Base-by-base conservation (phyloP, 1,140 invertebrate species). In the Dysdera silvatica region DNA sequence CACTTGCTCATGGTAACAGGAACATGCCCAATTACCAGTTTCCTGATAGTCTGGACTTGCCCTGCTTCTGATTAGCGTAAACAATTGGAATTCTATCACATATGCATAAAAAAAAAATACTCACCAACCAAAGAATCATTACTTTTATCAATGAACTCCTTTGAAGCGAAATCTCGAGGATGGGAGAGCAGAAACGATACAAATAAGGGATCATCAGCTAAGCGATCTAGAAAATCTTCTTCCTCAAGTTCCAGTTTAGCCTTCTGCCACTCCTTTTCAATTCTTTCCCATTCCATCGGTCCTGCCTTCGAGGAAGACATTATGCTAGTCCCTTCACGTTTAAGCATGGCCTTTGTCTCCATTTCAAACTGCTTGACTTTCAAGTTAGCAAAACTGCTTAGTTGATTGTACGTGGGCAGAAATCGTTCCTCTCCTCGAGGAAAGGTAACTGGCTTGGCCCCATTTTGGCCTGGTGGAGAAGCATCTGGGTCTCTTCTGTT, bases 291-390 rank as follows among this genome's bases (percentile, higher is more conserved):
- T 58, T 84, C 81, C 28, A 80, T 73, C n/a, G 79, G 67, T 45
- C 76, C 70, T 69, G 81, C 79, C 2, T 76, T 74, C 23, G 77
- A 74, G 6, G 73, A 72, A n/a, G 72, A 70, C 54, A 58, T 69
- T 64, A 41, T 58, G 67, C 37, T 48, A 48, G 70, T 83, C 81
- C 49, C 82, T 74, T 33, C 82, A 79, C n/a, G n/a, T n/a, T n/a
- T n/a, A n/a, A 87, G 70, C 77, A 85, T 82, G 18, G 84, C 85
- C 67, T 83, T 80, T 0, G 85, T 84, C 72, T 87, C 86, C 69
- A 85, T 78, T 70, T 87, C 86, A 71, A 87, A 86, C 67, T 83
- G 82, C 62, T 77, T 79, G 47, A 87, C 82, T 63, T 85, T 74
- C 68, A 84, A 83, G 69, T 84, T 81, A 1, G 82, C 84, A 1